These are phyloP conservation scores for Hypolimnas misippus DNA, from an alignment of 2,888 invertebrate species.

Conservation along the genomic window DNA sequence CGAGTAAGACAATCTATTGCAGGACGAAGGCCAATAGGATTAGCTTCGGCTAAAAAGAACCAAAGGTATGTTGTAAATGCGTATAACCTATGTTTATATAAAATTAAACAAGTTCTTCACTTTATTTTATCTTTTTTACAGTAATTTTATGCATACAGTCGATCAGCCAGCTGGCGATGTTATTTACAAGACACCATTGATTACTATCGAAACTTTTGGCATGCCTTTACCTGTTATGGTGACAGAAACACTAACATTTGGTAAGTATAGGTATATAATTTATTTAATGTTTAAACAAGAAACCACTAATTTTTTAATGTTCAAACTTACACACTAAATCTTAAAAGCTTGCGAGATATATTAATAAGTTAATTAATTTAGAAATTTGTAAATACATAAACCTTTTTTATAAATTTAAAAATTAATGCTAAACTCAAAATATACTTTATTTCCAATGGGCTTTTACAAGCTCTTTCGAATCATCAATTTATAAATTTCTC, in stretches of 20 bases:
- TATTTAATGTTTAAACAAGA: neutral
- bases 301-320: neutral
- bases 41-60: slow-evolving; percentile 66
- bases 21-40: slow-evolving; percentile 64
- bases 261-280: slow-evolving; percentile 84
- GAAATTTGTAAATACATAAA: too few species aligned
- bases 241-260: slow-evolving; percentile 93
- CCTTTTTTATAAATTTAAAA: too few species aligned
- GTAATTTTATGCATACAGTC: slow-evolving; percentile 61
- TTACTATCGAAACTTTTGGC: slow-evolving; percentile 91
- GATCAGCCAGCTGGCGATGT: slow-evolving; percentile 85
- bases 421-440: too few species aligned
- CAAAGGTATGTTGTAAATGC: slow-evolving; percentile 59
- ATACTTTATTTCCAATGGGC: too few species aligned
- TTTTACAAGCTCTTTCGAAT: too few species aligned
- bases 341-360: too few species aligned
- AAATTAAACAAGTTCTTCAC: too few species aligned
- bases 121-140: too few species aligned
- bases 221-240: slow-evolving; percentile 93
- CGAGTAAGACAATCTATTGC: slow-evolving; percentile 69
- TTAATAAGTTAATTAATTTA: too few species aligned
- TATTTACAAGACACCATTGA: slow-evolving; percentile 89
- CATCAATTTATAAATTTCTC: too few species aligned
- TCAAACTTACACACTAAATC: too few species aligned
- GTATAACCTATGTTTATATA: slow-evolving; percentile 7